A percentile compares a stretch with the other conserved stretches of the same genome.
These are phyloP conservation scores for Nyctibius bracteatus DNA, from an alignment of 2,113 vertebrate genomes.

Conservation along the genomic window DNA sequence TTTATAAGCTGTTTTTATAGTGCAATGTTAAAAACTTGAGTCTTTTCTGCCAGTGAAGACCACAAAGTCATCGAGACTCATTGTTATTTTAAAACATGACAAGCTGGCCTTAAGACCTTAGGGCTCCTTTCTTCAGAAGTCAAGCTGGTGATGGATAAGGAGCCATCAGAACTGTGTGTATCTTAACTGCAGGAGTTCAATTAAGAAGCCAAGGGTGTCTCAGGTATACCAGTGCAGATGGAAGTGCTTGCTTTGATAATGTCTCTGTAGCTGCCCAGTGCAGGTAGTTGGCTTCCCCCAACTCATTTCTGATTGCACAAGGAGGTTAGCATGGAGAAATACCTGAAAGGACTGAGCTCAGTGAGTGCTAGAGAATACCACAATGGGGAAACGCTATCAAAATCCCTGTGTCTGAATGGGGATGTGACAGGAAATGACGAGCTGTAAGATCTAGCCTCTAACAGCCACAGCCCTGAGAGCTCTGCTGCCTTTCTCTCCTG, in stretches of 20 bases:
- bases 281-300: conserved; percentile 40
- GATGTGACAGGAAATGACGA: background rate
- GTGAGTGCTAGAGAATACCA: background rate
- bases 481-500: background rate
- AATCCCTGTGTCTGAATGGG: background rate
- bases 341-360: conserved; percentile 8
- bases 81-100: conserved; percentile 54
- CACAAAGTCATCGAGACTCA: conserved; percentile 26
- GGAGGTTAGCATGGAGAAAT: conserved; percentile 34
- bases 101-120: conserved; percentile 50
- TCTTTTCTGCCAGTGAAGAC: conserved; percentile 25
- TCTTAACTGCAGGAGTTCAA: conserved; percentile 58
- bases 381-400: background rate
- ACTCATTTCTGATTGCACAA: conserved; percentile 53
- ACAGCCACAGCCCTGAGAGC: background rate
- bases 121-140: conserved; percentile 51
- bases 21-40: conserved; percentile 32
- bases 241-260: conserved; percentile 45
- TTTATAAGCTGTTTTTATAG: conserved; percentile 41
- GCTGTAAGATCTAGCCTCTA: background rate
- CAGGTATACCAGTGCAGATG: background rate
- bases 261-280: conserved; percentile 22
- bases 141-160: conserved; percentile 41
- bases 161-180: conserved; percentile 40
- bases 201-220: conserved; percentile 61